phyloP scores from a whole-genome alignment of 2,888 invertebrate species.

The Lithodes maja region DNA sequence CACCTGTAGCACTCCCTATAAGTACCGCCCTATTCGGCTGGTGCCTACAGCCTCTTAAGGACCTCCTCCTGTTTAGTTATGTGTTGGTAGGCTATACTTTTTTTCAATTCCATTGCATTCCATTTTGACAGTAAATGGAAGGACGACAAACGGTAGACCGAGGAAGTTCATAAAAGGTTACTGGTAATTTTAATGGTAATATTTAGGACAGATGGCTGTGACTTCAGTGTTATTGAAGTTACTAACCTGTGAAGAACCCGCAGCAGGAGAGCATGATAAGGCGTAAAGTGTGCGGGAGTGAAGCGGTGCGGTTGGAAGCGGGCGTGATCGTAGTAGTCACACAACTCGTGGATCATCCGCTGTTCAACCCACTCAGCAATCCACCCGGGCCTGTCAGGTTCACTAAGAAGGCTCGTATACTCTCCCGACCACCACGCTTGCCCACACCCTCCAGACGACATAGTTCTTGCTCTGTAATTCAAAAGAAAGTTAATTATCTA shows the following conservation, averaged over 20 bases:
- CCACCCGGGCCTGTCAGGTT: conserved; percentile 56
- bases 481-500: not conserved
- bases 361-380: conserved; percentile 56
- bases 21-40: too few relatives aligned
- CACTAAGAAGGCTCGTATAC: conserved; percentile 65
- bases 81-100: too few relatives aligned
- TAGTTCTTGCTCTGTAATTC: conserved; percentile 59
- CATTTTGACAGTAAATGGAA: too few relatives aligned
- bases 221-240: too few relatives aligned
- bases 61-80: too few relatives aligned
- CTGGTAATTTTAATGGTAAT: too few relatives aligned
- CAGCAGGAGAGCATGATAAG: conserved; percentile 61
- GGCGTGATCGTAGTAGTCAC: conserved; percentile 70
- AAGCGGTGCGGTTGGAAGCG: conserved; percentile 67
- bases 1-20: too few relatives aligned
- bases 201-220: too few relatives aligned
- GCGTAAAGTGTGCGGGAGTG: conserved; percentile 56
- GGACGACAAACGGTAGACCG: too few relatives aligned
- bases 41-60: too few relatives aligned
- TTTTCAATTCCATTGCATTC: too few relatives aligned
- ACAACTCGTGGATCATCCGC: conserved; percentile 67
- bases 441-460: conserved; percentile 53
- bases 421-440: conserved; percentile 56
- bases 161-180: too few relatives aligned
- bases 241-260: conserved; percentile 63